Conservation (phyloP, 2,888 invertebrate species). For the Amaurobius ferox region DNA sequence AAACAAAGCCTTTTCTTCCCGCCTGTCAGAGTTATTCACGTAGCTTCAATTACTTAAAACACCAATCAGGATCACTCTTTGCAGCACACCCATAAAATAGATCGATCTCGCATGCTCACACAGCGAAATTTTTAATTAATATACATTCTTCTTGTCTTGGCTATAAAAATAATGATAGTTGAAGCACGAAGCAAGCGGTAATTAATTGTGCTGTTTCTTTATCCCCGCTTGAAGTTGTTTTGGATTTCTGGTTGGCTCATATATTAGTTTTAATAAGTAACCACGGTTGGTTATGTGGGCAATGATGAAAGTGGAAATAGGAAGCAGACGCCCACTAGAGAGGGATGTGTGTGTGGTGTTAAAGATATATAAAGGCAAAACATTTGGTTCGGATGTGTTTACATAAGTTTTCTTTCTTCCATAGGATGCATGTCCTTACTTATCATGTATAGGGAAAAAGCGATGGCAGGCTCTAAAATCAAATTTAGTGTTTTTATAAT, state of each 20-base stretch:
- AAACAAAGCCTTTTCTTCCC: background rate
- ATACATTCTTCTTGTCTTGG: slow-evolving; percentile 54
- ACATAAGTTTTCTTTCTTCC: no score
- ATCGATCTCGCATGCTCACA: background rate
- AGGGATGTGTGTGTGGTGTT: no score
- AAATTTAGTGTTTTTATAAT: no score
- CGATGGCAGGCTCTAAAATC: no score
- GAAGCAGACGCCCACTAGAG: background rate
- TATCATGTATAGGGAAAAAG: no score
- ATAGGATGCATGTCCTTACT: no score
- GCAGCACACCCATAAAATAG: slow-evolving; percentile 5
- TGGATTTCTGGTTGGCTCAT: slow-evolving; percentile 27
- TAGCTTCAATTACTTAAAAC: slow-evolving; percentile 8
- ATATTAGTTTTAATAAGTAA: slow-evolving; percentile 38
- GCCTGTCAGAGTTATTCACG: background rate
- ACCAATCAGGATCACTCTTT: background rate
- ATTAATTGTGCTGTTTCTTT: slow-evolving; percentile 41
- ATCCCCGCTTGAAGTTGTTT: background rate
- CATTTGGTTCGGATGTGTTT: no score
- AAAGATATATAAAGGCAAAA: no score
- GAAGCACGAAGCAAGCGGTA: slow-evolving; percentile 35
- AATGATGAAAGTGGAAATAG: background rate
- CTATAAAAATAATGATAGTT: slow-evolving; percentile 47
- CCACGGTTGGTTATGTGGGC: slow-evolving; percentile 14
- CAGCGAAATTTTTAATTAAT: slow-evolving; percentile 60